phyloP scores from a whole-genome alignment of 2,888 invertebrate species.

The Luperina nickerlii region DNA sequence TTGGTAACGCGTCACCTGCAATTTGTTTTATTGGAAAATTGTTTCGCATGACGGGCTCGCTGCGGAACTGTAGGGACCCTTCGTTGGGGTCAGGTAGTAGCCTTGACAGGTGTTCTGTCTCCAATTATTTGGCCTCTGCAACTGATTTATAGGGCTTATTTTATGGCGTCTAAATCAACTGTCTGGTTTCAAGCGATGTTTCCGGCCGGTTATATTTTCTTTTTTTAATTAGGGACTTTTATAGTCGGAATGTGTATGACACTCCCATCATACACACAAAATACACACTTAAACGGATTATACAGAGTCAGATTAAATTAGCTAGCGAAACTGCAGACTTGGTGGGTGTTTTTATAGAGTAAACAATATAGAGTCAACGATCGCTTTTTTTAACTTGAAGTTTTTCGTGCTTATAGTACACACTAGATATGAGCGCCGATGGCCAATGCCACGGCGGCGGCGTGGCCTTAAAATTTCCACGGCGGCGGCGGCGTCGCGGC shows the following conservation, averaged over 20 bases:
- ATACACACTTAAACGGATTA: neutral
- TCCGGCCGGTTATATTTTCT: neutral
- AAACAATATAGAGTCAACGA: too few relatives aligned
- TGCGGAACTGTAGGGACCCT: slow-evolving; percentile 31
- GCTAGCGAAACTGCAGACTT: too few relatives aligned
- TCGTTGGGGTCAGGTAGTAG: slow-evolving; percentile 33
- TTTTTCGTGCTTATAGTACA: too few relatives aligned
- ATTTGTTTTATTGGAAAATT: slow-evolving; percentile 67
- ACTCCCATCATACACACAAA: neutral
- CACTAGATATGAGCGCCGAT: too few relatives aligned
- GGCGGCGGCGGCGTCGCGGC: too few relatives aligned
- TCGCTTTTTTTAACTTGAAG: too few relatives aligned
- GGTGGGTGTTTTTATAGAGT: too few relatives aligned
- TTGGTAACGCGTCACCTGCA: slow-evolving; percentile 55
- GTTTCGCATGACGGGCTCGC: slow-evolving; percentile 32
- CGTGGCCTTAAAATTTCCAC: too few relatives aligned
- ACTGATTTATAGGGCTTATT: neutral
- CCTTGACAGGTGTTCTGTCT: slow-evolving; percentile 38
- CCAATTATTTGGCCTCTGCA: slow-evolving; percentile 7
- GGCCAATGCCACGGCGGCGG: too few relatives aligned
- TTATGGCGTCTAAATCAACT: neutral
- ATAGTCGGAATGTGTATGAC: too few relatives aligned
- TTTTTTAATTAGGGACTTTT: neutral
- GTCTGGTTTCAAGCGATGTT: neutral
- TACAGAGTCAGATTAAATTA: neutral